These are phyloP conservation scores for Poecilobothrus nobilitatus DNA, from an alignment of 2,888 invertebrate species.

Conservation along the genomic window DNA sequence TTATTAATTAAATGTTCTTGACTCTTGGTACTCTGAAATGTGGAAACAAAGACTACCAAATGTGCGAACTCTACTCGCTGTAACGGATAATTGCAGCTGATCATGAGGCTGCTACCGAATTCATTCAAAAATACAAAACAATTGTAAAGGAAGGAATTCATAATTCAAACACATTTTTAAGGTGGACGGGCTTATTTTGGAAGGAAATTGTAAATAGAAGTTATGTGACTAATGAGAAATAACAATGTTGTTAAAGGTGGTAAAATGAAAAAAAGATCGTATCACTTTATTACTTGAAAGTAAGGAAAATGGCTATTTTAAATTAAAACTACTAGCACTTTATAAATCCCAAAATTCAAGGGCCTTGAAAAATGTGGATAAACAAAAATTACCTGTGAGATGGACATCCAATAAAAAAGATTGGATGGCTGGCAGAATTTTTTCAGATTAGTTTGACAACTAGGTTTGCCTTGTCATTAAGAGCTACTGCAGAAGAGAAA, in stretches of 20 bases:
- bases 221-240: not conserved
- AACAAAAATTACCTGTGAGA: no score
- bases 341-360: constrained; percentile 25
- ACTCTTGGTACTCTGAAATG: no score
- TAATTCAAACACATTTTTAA: not conserved
- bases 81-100: no score
- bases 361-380: constrained; percentile 23
- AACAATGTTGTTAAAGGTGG: no score
- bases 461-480: constrained; percentile 5
- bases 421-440: constrained; percentile 24
- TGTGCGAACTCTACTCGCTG: no score
- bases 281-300: constrained; percentile 11
- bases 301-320: not conserved
- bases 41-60: no score
- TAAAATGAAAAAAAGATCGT: no score
- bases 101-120: no score
- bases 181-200: constrained; percentile 5
- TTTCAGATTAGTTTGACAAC: constrained; percentile 24
- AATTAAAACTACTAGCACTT: constrained; percentile 13
- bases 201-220: not conserved
- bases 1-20: no score
- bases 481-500: constrained; percentile 14
- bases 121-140: no score
- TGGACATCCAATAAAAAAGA: constrained; percentile 25
- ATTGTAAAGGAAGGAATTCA: no score